Conservation (phyloP, 2,888 invertebrate genomes). For the Bembecia ichneumoniformis region DNA sequence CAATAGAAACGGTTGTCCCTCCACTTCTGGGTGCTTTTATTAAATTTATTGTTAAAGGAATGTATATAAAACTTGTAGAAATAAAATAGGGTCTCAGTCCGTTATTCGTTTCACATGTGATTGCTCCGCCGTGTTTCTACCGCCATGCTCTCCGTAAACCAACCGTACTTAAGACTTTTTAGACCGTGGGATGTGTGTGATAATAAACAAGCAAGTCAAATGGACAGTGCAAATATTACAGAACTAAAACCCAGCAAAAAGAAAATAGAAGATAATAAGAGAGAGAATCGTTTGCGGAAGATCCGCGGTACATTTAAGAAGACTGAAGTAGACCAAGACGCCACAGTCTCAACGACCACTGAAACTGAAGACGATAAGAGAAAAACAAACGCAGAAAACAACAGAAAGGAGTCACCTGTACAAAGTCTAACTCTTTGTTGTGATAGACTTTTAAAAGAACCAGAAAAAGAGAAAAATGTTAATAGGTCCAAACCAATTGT, state of each 20-base stretch:
- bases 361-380: constrained; percentile 34
- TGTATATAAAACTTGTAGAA: constrained; percentile 69
- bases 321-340: constrained; percentile 60
- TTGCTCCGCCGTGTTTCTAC: constrained; percentile 22
- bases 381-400: constrained; percentile 1
- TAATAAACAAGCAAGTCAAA: constrained; percentile 17
- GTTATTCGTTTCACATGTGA: constrained; percentile 42
- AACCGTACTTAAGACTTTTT: constrained; percentile 69
- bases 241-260: constrained; percentile 31
- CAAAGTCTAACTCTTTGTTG: constrained; percentile 50
- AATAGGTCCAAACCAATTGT: constrained; percentile 18
- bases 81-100: constrained; percentile 60
- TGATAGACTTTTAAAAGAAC: constrained; percentile 45
- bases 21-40: constrained; percentile 60
- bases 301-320: constrained; percentile 58
- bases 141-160: constrained; percentile 46
- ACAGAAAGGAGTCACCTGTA: constrained; percentile 39
- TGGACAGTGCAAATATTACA: constrained; percentile 16
- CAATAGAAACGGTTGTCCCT: constrained; percentile 55
- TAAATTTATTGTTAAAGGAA: constrained; percentile 70
- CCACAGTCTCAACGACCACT: constrained; percentile 73
- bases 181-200: constrained; percentile 75
- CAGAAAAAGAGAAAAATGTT: constrained; percentile 16
- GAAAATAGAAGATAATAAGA: constrained; percentile 35
- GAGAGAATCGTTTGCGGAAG: constrained; percentile 57